Base-by-base conservation (phyloP, 2,888 invertebrate genomes). In the Rotaria macrura region DNA sequence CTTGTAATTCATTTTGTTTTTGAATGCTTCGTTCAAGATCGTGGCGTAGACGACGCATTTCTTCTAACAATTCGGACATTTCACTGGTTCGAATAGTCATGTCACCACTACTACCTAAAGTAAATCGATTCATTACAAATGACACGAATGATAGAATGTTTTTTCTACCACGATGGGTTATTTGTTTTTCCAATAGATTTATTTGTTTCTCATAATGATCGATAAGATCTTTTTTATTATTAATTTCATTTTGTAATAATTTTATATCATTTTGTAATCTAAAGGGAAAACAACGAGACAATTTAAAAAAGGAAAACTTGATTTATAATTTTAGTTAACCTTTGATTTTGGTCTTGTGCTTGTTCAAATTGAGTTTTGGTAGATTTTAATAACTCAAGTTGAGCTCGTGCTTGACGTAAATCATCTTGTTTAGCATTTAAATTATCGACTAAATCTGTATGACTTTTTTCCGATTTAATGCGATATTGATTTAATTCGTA, bases 21-120 rank as follows among this genome's bases (percentile, higher is more conserved):
- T 88, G 88, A 5, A 89, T 88, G 74, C 88, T 87, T 12, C 87
- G 87, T 85, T 88, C 88, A 85, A 89, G 87, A 87, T 89, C 88
- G 17, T 87, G 86, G n/a, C 89, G 87, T 14, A 89, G 87, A 38
- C 87, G 86, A 34, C 88, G 88, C 40, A 89, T 87, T 79, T 89
- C 89, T 25, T 88, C 87, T 83, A 89, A 87, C 55, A 89, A 87
- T 74, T 88, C 86, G 4, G 84, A 79, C 83, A 87, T 84, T 83
- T 87, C 87, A 25, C 23, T 79, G 10, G 79, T 79, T 43, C 43
- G 79, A 25, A 79, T 43, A 12, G 79, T 2, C 25, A 79, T 79
- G 40, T n/a, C 79, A 79, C 65, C 65, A 34, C 2, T 65, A 20
- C 65, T 7, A 12, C 20, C 20, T n/a, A n/a, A n/a, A n/a, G n/a